Evolutionary conservation across 2,113 vertebrate species (phyloP).

Genomic region (Oostethus manadensis): DNA sequence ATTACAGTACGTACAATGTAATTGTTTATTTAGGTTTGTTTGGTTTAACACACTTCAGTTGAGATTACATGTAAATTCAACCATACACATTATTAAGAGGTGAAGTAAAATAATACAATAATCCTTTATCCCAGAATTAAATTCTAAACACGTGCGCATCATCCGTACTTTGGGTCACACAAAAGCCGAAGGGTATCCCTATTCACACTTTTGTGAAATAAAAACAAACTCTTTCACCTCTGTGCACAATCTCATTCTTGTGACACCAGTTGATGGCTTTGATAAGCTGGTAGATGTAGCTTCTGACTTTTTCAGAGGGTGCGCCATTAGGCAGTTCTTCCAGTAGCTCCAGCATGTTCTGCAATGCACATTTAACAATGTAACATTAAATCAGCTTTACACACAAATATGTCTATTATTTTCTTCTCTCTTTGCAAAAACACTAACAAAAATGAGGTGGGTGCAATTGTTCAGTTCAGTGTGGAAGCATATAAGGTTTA

Average conservation of each 20-base stretch:
- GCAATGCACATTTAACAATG: conserved; percentile 30
- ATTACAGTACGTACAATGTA: no score
- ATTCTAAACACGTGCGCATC: no score
- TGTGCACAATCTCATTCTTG: conserved; percentile 97
- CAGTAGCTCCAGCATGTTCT: conserved; percentile 98
- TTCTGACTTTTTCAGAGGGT: conserved; percentile 93
- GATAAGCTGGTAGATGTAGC: conserved; percentile 97
- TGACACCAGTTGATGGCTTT: conserved; percentile 99
- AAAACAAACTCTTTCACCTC: conserved; percentile 76
- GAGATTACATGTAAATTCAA: background rate
- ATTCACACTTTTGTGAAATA: background rate
- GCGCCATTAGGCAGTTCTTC: conserved; percentile 98
- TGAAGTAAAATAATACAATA: no score
- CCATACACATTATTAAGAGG: background rate
- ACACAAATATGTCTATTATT: background rate
- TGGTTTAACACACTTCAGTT: background rate
- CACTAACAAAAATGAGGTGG: no score
- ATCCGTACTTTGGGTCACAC: background rate
- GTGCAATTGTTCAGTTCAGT: no score
- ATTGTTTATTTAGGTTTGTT: background rate
- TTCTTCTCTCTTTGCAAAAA: background rate
- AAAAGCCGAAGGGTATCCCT: background rate
- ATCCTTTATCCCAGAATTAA: no score
- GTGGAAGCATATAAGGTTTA: no score
- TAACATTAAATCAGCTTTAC: background rate